Base-by-base conservation (phyloP, 2,113 vertebrate species). In the Bubo blakistoni region DNA sequence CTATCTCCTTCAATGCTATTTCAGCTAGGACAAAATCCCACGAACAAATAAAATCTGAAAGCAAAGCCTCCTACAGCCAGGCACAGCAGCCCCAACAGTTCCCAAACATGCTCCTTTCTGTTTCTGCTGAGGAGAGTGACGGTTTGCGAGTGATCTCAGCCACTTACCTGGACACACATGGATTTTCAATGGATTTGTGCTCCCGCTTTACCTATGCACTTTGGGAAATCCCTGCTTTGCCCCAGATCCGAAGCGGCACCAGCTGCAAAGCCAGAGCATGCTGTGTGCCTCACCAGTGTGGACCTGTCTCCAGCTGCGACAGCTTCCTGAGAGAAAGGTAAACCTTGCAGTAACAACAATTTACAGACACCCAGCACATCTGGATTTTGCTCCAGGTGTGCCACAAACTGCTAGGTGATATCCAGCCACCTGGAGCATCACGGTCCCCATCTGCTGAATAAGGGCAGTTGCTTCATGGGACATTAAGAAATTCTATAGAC, bases 201-300 rank as follows among this genome's bases (percentile, higher is more conserved):
- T 87, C 44, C 42, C 19, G 16, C 13, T 84, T 81, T 46, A 84
- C 59, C 57, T 30, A 21, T 0, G 0, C 6, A 17, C 20, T 81
- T 51, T 47, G 34, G 51, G 51, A 92, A 91, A 81, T 32, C 55
- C 51, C 38, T 13, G 4, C 58, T 86, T 66, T 66, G 25, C 22
- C 46, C 47, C 3, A 1, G 27, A 62, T 21, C 38, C 38, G 69
- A 70, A 91, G 84, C 3, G 1, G 51, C 25, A 44, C 36, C 36
- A 79, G 57, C 86, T 76, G 67, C 38, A 87, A 70, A 70, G 58
- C 16, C 74, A 52, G 65, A 85, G 65, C 34, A 29, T 1, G 2
- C 22, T 42, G 21, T 2, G 0, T 24, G 30, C 21, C 38, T 61
- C 79, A 46, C 8, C 47, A 55, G 52, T 13, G 3, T 0, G 3